Evolutionary conservation across 37 sponge, comb jelly and placozoan genomes (phyloP).

Genomic region (Mnemiopsis leidyi): DNA sequence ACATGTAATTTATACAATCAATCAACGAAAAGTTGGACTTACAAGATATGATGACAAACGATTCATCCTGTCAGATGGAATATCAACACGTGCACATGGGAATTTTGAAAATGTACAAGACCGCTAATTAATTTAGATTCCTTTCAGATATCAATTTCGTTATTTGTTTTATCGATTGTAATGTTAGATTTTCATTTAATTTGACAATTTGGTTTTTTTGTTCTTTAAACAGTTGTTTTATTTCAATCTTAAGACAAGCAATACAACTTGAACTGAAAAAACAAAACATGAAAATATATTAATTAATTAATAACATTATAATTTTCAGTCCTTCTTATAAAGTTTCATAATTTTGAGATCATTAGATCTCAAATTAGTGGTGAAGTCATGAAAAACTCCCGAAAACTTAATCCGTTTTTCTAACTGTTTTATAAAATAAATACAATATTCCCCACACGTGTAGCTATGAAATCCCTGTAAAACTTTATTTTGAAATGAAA

Average conservation of each 20-base stretch:
- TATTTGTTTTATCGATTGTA: no score
- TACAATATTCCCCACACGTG: conserved; percentile 38
- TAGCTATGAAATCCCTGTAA: conserved; percentile 13
- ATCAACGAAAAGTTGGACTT: neutral
- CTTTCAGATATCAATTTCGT: neutral
- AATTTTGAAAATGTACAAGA: conserved; percentile 27
- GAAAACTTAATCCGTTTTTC: neutral
- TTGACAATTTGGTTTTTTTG: no score
- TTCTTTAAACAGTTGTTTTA: no score
- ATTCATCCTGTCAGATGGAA: neutral
- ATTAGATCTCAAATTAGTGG: neutral
- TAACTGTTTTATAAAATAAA: conserved; percentile 12
- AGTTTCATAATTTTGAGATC: neutral
- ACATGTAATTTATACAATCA: neutral
- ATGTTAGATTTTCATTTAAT: no score
- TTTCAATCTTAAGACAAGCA: no score
- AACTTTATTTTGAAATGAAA: neutral
- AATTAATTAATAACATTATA: no score
- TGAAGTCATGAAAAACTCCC: neutral
- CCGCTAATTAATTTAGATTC: no score
- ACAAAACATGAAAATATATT: neutral
- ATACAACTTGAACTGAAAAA: no score
- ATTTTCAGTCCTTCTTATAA: neutral
- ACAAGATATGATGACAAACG: conserved; percentile 38
- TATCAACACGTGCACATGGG: conserved; percentile 32